Conservation (phyloP, 2,888 invertebrate species). For the Eurytoma californica region DNA sequence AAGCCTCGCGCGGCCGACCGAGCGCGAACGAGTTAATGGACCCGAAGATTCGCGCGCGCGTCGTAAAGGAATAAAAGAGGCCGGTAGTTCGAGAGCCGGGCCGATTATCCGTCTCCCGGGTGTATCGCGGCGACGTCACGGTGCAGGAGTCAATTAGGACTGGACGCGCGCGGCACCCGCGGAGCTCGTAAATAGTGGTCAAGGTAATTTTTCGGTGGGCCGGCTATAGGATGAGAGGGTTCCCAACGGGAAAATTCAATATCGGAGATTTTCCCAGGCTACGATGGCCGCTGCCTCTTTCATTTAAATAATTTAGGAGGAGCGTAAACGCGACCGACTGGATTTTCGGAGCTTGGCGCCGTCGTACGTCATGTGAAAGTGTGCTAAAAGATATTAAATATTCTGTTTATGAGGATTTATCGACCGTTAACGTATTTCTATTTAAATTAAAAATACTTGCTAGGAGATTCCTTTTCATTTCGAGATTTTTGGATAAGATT, state of each 20-base stretch:
- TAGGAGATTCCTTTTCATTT: too few species aligned
- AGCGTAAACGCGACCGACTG: background rate
- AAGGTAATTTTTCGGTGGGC: background rate
- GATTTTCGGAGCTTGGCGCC: background rate
- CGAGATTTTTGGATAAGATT: too few species aligned
- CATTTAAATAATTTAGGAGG: background rate
- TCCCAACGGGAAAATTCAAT: conserved; percentile 27
- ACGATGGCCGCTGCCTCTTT: background rate
- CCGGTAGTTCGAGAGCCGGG: background rate
- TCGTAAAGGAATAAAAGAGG: conserved; percentile 46
- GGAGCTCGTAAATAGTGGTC: conserved; percentile 25
- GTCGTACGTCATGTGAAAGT: background rate
- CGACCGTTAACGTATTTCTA: too few species aligned
- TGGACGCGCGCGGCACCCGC: conserved; percentile 6
- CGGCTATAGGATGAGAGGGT: background rate
- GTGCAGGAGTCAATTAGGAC: conserved; percentile 36
- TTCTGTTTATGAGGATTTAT: too few species aligned
- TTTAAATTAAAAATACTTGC: too few species aligned
- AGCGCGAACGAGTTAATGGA: conserved; percentile 36
- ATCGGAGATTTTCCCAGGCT: conserved; percentile 10
- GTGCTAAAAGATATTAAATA: background rate
- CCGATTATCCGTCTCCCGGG: conserved; percentile 31
- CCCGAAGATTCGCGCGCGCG: background rate
- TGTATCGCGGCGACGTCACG: background rate
- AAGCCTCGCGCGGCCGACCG: conserved; percentile 13